Evolutionary conservation across 2,113 vertebrate genomes (phyloP).

Genomic region (Prolemur simus): DNA sequence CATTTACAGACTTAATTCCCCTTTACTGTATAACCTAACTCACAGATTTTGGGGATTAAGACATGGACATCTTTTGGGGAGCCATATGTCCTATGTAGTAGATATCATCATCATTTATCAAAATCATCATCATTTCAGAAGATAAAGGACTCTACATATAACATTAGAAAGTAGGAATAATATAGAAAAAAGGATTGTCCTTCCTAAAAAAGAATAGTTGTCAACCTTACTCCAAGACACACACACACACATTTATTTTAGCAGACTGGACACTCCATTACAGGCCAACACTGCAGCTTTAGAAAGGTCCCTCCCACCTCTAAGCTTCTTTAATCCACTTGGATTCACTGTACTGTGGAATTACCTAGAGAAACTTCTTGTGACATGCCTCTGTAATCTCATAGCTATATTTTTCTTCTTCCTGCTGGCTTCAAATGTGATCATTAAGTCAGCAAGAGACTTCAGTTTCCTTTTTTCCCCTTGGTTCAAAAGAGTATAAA

Average conservation of each 20-base stretch:
- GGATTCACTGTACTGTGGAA: not conserved
- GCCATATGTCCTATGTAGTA: not conserved
- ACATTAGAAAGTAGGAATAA: not conserved
- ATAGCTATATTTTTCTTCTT: conserved; percentile 58
- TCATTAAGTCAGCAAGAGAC: conserved; percentile 66
- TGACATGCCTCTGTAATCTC: not conserved
- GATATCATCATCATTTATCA: not conserved
- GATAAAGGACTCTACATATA: not conserved
- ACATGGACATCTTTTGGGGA: not conserved
- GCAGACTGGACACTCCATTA: not conserved
- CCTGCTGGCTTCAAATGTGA: conserved; percentile 40
- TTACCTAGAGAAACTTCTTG: conserved; percentile 22
- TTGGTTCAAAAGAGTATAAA: conserved; percentile 57
- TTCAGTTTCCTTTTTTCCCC: conserved; percentile 30
- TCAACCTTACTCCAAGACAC: not conserved
- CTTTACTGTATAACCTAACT: conserved; percentile 30
- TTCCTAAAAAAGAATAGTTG: not conserved
- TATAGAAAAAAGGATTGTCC: not conserved
- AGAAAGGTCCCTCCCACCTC: not conserved
- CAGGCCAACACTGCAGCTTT: conserved; percentile 16
- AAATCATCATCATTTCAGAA: conserved; percentile 1
- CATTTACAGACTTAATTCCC: conserved; percentile 12
- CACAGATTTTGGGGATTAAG: not conserved
- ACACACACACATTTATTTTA: not conserved
- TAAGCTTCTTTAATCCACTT: conserved; percentile 20